A percentile compares a stretch with the other conserved stretches of the same genome.
Conservation (phyloP, 2,113 vertebrate genomes). For the Pelecanus crispus region DNA sequence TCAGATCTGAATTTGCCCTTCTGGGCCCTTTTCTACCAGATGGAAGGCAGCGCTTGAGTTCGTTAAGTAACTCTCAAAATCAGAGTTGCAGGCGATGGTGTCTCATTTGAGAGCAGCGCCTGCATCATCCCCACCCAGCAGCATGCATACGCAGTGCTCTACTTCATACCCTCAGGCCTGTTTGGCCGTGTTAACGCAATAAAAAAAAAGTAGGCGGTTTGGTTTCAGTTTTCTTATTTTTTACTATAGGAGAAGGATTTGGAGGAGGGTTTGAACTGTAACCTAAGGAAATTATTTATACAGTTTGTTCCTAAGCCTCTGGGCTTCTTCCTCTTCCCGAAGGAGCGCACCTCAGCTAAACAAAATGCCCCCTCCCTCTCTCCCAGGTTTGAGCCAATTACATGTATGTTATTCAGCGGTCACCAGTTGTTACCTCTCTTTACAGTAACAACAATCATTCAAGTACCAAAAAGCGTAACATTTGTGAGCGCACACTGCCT, state of each 20-base stretch:
- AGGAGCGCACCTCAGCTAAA: background rate
- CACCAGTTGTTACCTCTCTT: background rate
- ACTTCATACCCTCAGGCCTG: background rate
- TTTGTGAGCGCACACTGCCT: background rate
- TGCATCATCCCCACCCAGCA: background rate
- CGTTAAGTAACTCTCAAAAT: background rate
- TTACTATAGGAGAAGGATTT: background rate
- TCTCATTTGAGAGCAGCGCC: background rate
- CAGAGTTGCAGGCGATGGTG: background rate
- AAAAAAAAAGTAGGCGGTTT: background rate
- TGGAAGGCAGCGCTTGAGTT: background rate
- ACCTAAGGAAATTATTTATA: background rate
- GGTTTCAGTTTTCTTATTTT: background rate
- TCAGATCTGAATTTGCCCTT: background rate
- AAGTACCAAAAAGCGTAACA: background rate
- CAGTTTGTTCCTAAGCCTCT: background rate
- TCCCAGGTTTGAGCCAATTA: background rate
- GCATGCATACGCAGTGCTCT: rapidly evolving
- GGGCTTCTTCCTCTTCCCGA: background rate
- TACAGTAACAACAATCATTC: background rate
- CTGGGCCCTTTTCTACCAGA: background rate
- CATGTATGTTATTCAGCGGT: background rate
- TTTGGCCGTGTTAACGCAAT: background rate
- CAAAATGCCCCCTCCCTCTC: background rate
- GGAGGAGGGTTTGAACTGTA: background rate